Evolutionary conservation across 2,888 invertebrate species (phyloP).

Genomic region (Ormyrus pomaceus): DNA sequence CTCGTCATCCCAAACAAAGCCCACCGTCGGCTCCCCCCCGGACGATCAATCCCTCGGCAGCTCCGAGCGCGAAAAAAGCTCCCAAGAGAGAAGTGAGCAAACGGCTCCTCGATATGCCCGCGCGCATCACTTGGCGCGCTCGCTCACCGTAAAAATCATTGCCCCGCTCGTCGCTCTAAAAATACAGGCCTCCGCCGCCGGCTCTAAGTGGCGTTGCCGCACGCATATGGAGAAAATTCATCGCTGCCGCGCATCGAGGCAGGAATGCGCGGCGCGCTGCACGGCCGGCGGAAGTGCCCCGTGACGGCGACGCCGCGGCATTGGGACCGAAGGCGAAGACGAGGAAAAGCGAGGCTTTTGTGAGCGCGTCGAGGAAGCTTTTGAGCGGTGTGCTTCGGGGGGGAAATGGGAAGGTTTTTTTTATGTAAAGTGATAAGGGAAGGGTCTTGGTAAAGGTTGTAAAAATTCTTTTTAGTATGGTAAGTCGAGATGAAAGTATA

Average conservation of each 20-base stretch:
- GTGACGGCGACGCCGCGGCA: background rate
- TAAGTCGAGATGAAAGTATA: too few species aligned
- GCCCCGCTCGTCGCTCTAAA: constrained; percentile 12
- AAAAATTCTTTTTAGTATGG: too few species aligned
- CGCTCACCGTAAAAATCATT: background rate
- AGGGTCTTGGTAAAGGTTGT: too few species aligned
- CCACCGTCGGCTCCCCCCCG: background rate
- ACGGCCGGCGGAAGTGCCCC: background rate
- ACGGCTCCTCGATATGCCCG: background rate
- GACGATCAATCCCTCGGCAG: constrained; percentile 17
- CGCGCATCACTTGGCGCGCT: background rate
- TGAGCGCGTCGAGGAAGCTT: too few species aligned
- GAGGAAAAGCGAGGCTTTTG: background rate
- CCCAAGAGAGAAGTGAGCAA: background rate
- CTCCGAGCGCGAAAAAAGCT: background rate
- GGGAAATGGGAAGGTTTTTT: too few species aligned
- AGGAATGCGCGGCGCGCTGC: background rate
- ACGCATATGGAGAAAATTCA: background rate
- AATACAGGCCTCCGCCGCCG: background rate
- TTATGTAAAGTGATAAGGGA: too few species aligned
- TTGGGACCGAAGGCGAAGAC: background rate
- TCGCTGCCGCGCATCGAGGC: background rate
- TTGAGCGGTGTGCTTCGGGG: too few species aligned
- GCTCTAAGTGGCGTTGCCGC: background rate
- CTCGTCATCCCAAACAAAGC: background rate